phyloP scores from a whole-genome alignment of 1,140 invertebrate species.

The Bombus vancouverensis region DNA sequence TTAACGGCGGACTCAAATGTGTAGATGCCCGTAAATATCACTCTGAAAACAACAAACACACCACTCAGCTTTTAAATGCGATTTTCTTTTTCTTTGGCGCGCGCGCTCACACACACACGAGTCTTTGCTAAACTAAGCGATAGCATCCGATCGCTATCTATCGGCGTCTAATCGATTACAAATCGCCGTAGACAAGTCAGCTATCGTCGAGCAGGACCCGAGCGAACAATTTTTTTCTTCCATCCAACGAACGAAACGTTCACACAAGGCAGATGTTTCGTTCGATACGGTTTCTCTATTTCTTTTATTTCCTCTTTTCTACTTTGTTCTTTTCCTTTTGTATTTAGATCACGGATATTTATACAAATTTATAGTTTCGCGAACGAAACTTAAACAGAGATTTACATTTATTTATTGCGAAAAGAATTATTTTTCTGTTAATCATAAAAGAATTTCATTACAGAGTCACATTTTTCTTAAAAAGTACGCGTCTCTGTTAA shows the following conservation, averaged over 20 bases:
- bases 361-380: background rate
- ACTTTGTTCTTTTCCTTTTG: background rate
- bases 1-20: constrained; percentile 99
- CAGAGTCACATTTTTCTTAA: no score
- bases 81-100: background rate
- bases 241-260: background rate
- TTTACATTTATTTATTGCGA: no score
- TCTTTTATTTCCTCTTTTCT: background rate
- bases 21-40: constrained; percentile 99
- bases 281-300: background rate
- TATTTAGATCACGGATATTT: background rate
- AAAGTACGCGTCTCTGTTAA: no score
- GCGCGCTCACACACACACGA: constrained; percentile 14
- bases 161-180: constrained; percentile 36
- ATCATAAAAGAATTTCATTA: no score
- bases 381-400: no score
- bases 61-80: constrained; percentile 70
- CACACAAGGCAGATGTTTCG: background rate
- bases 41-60: constrained; percentile 88
- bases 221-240: constrained; percentile 44
- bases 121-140: constrained; percentile 43
- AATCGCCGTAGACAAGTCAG: constrained; percentile 39
- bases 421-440: no score
- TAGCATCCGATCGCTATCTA: constrained; percentile 42
- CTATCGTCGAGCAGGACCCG: constrained; percentile 41